phyloP scores from a whole-genome alignment of 2,888 invertebrate genomes.

The Criorhina ranunculi region DNA sequence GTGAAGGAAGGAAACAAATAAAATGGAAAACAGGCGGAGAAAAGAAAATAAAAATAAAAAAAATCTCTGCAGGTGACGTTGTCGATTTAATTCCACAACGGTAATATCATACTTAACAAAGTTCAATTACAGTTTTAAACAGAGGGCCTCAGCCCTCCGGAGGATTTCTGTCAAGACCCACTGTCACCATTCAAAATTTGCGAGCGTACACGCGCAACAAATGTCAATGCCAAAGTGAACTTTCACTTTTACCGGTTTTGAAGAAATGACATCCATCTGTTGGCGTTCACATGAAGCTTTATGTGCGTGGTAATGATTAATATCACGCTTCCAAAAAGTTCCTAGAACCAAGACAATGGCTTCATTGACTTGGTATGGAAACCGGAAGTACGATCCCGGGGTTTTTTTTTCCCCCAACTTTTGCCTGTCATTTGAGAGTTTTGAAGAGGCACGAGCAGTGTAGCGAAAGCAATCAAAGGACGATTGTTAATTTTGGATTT shows the following conservation, averaged over 20 bases:
- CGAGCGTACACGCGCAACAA: constrained; percentile 54
- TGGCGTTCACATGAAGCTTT: constrained; percentile 62
- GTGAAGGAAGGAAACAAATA: not conserved
- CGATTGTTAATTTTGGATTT: constrained; percentile 21
- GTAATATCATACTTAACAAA: constrained; percentile 54
- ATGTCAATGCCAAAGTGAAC: constrained; percentile 47
- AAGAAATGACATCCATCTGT: constrained; percentile 46
- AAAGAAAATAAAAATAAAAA: not conserved
- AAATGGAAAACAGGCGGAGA: not conserved
- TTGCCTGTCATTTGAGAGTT: not conserved
- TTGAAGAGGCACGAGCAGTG: not conserved
- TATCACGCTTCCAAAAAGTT: constrained; percentile 39
- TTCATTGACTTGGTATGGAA: not conserved
- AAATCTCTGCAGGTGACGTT: constrained; percentile 57
- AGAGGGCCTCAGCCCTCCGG: not conserved
- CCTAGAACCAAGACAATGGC: not conserved
- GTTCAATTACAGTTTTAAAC: constrained; percentile 53
- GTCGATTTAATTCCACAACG: constrained; percentile 52
- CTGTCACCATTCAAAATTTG: constrained; percentile 33
- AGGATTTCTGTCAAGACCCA: constrained; percentile 40
- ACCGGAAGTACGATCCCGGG: not conserved
- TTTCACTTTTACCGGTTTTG: constrained; percentile 1
- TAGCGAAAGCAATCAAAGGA: constrained; percentile 3
- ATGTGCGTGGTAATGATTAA: constrained; percentile 49
- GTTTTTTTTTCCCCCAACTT: not conserved